These are phyloP conservation scores for Ammospiza caudacuta DNA, from an alignment of 2,113 vertebrate species.

Conservation along the genomic window DNA sequence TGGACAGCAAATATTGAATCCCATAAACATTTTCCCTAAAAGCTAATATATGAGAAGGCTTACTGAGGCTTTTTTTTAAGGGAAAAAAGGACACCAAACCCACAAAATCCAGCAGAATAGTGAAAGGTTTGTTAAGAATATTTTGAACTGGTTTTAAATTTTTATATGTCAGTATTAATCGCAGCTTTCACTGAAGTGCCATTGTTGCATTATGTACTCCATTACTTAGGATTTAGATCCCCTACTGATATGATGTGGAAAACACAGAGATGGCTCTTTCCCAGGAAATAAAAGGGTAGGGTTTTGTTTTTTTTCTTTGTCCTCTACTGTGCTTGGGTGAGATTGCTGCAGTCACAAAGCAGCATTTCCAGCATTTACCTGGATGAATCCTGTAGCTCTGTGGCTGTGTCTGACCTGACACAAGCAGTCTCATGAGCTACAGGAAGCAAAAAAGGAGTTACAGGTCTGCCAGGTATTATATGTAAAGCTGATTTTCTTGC, in stretches of 20 bases:
- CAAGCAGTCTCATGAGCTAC: not conserved
- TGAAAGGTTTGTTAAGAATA: not conserved
- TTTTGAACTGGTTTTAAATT: not conserved
- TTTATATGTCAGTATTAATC: constrained; percentile 8
- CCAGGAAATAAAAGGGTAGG: not conserved
- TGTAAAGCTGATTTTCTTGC: not conserved
- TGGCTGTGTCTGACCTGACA: not conserved
- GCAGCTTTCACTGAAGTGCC: not conserved
- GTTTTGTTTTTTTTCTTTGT: not conserved
- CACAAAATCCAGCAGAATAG: not conserved
- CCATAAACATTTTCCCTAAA: not conserved
- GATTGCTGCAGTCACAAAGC: not conserved
- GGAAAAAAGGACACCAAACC: not conserved
- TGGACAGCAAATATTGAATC: not conserved
- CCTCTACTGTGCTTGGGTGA: not conserved
- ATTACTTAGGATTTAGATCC: constrained; percentile 4
- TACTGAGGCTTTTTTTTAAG: not conserved
- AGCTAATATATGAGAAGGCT: not conserved
- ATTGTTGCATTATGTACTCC: not conserved
- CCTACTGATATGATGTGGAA: constrained; percentile 13
- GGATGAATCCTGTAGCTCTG: not conserved
- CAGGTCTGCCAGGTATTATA: not conserved
- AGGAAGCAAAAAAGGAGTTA: not conserved
- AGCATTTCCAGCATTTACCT: not conserved
- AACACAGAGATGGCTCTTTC: not conserved